phyloP scores from a whole-genome alignment of 2,888 invertebrate genomes.

The Copidosoma aretas region DNA sequence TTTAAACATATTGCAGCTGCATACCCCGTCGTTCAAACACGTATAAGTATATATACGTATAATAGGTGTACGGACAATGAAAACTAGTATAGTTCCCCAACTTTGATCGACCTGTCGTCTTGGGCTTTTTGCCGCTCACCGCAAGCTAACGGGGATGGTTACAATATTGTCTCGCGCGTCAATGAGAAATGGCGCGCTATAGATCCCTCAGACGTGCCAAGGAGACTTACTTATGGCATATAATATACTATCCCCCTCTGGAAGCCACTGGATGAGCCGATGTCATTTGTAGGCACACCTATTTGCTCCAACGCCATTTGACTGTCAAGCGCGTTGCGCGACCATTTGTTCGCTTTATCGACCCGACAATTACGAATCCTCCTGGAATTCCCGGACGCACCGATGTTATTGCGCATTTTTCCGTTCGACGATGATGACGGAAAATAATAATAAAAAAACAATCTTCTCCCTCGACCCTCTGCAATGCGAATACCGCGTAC shows the following conservation, averaged over 20 bases:
- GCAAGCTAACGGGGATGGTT: too few relatives aligned
- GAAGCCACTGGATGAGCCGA: constrained; percentile 6
- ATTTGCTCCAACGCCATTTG: constrained; percentile 17
- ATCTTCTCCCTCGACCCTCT: too few relatives aligned
- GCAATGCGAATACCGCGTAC: too few relatives aligned
- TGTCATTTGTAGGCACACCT: constrained; percentile 32
- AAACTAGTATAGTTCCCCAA: constrained; percentile 40
- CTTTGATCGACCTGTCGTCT: constrained; percentile 55
- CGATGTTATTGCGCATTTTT: too few relatives aligned
- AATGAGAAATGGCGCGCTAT: constrained; percentile 58
- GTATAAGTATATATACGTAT: too few relatives aligned
- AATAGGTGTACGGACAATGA: too few relatives aligned
- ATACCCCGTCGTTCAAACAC: too few relatives aligned
- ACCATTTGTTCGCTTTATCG: not conserved
- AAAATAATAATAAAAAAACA: too few relatives aligned
- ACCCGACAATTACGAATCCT: not conserved
- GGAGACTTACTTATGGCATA: not conserved
- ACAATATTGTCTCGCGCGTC: constrained; percentile 52
- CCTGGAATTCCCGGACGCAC: not conserved
- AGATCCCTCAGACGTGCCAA: constrained; percentile 53
- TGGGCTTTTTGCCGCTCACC: constrained; percentile 22
- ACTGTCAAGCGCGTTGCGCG: constrained; percentile 16
- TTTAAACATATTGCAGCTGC: too few relatives aligned
- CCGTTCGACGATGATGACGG: too few relatives aligned
- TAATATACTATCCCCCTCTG: too few relatives aligned